Percentiles rank a stretch among this genome's conserved stretches.
Conservation (phyloP, 1,140 invertebrate species). For the Cheumatopsyche charites region DNA sequence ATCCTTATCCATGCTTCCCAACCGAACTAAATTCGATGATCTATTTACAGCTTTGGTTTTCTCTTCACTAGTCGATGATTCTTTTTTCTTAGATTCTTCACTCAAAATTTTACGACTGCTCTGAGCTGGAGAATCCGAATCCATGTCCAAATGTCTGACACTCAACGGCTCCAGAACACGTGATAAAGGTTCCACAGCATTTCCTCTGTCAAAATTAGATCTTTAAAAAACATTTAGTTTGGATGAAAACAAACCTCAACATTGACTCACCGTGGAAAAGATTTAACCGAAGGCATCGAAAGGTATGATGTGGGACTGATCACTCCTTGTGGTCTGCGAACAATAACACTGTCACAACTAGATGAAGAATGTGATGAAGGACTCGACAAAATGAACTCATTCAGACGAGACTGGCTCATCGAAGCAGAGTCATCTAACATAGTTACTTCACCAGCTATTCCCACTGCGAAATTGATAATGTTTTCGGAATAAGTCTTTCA, state of each 20-base stretch:
- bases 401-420: background rate
- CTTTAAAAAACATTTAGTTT: slow-evolving; percentile 1
- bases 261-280: slow-evolving; percentile 69
- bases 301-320: slow-evolving; percentile 73
- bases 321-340: slow-evolving; percentile 55
- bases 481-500: too few relatives aligned
- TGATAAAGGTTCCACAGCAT: slow-evolving; percentile 73
- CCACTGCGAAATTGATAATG: slow-evolving; percentile 45
- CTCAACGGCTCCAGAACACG: slow-evolving; percentile 78
- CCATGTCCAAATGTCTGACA: slow-evolving; percentile 69
- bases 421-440: slow-evolving; percentile 5
- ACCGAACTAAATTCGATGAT: slow-evolving; percentile 56
- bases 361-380: slow-evolving; percentile 42
- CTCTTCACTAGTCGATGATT: background rate
- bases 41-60: slow-evolving; percentile 1
- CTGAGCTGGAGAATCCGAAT: slow-evolving; percentile 55
- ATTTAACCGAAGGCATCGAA: slow-evolving; percentile 80
- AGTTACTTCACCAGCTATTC: slow-evolving; percentile 35
- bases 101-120: slow-evolving; percentile 46
- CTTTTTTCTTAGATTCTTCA: slow-evolving; percentile 23
- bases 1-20: slow-evolving; percentile 71
- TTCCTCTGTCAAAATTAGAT: slow-evolving; percentile 59
- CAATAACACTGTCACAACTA: slow-evolving; percentile 41
- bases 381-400: slow-evolving; percentile 39
- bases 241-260: background rate